A percentile compares a stretch with the other conserved stretches of the same genome.
These are phyloP conservation scores for Lepeophtheirus nordmannii DNA, from an alignment of 2,888 invertebrate species.

Conservation along the genomic window DNA sequence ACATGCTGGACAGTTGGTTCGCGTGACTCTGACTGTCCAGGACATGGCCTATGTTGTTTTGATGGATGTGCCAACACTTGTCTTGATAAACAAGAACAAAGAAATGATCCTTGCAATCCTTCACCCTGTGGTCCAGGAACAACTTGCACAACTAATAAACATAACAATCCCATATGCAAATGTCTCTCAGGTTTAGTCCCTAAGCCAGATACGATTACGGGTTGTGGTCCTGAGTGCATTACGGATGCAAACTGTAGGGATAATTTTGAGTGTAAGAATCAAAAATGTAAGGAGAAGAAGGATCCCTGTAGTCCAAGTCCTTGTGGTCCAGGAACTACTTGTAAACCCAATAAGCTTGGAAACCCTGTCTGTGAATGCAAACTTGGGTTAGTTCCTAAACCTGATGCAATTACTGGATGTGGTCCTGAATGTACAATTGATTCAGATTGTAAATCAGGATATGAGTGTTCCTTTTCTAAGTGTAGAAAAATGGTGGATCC, in stretches of 20 bases:
- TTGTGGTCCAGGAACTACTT: constrained; percentile 15
- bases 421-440: constrained; percentile 30
- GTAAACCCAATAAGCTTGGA: constrained; percentile 13
- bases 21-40: constrained; percentile 18
- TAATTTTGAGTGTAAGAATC: constrained; percentile 11
- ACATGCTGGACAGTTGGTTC: constrained; percentile 17
- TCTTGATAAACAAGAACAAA: not conserved
- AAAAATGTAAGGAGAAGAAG: constrained; percentile 4
- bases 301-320: constrained; percentile 21
- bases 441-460: constrained; percentile 12
- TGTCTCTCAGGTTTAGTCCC: constrained; percentile 31
- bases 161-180: constrained; percentile 28
- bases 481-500: constrained; percentile 20
- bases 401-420: constrained; percentile 32
- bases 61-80: constrained; percentile 22
- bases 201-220: constrained; percentile 32
- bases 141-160: not conserved
- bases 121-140: constrained; percentile 15
- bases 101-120: constrained; percentile 15
- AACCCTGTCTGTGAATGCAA: constrained; percentile 27
- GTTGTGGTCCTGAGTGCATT: constrained; percentile 32
- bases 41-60: constrained; percentile 23
- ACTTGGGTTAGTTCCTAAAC: constrained; percentile 31
- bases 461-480: not conserved
- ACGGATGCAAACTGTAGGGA: constrained; percentile 9